These are phyloP conservation scores for Callinectes sapidus DNA, from an alignment of 2,888 invertebrate genomes.

Conservation along the genomic window DNA sequence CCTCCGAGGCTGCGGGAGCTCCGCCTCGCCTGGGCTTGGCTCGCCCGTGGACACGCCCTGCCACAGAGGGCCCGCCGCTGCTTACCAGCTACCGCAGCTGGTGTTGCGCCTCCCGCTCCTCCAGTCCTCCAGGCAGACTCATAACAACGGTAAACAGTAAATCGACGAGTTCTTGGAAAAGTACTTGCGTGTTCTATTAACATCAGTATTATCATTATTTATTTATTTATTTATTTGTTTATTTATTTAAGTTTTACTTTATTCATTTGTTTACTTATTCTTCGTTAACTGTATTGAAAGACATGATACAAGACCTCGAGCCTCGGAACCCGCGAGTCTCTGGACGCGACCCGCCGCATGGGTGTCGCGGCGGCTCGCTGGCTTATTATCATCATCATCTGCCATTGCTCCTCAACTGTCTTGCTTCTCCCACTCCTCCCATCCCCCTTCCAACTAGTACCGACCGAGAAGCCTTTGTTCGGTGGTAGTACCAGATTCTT, in stretches of 20 bases:
- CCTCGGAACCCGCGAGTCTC: slow-evolving; percentile 1
- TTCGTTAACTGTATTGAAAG: slow-evolving; percentile 55
- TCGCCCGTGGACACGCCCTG: not conserved
- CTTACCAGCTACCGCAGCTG: not conserved
- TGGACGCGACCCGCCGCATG: not conserved
- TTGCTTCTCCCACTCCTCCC: not conserved
- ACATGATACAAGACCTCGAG: slow-evolving; percentile 47
- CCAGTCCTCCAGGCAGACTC: slow-evolving; percentile 2
- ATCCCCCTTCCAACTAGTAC: not conserved
- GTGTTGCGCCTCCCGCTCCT: not conserved
- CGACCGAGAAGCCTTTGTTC: not conserved
- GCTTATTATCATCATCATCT: not conserved
- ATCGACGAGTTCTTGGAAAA: slow-evolving; percentile 36
- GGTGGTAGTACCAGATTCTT: slow-evolving; percentile 3
- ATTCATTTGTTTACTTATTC: slow-evolving; percentile 38
- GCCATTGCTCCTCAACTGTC: not conserved
- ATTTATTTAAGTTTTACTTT: slow-evolving; percentile 4
- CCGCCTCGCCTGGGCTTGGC: not conserved
- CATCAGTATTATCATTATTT: not conserved
- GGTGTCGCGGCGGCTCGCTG: not conserved
- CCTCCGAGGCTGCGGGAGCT: not conserved
- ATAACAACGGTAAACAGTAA: slow-evolving; percentile 37
- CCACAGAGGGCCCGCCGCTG: not conserved
- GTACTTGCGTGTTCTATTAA: slow-evolving; percentile 22
- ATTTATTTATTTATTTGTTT: not conserved